Percentiles rank a stretch among this genome's conserved stretches.
These are phyloP conservation scores for Lucifuga dentata DNA, from an alignment of 2,113 vertebrate species.

Conservation along the genomic window DNA sequence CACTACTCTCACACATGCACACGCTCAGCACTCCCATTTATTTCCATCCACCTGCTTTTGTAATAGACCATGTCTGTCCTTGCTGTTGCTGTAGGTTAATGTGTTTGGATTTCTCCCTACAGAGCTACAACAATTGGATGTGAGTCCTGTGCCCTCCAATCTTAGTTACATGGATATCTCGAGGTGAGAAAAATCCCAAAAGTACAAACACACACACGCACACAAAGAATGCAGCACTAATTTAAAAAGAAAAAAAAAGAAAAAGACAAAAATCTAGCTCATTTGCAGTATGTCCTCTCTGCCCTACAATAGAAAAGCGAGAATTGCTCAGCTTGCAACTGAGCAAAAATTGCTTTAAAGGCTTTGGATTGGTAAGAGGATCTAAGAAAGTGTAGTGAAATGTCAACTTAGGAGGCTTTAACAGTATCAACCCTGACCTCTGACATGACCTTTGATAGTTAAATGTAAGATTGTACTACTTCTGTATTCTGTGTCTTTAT, in stretches of 20 bases:
- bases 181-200: slow-evolving; percentile 83
- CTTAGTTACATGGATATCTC: slow-evolving; percentile 95
- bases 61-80: slow-evolving; percentile 58
- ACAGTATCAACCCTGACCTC: slow-evolving; percentile 6
- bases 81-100: slow-evolving; percentile 68
- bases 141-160: slow-evolving; percentile 91
- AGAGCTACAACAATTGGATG: slow-evolving; percentile 92
- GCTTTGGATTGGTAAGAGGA: not conserved
- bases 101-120: slow-evolving; percentile 55
- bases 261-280: not conserved
- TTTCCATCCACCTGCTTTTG: slow-evolving; percentile 43
- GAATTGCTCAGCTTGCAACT: not conserved
- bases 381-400: slow-evolving; percentile 8
- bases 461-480: not conserved
- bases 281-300: slow-evolving; percentile 10
- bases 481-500: not conserved
- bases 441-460: slow-evolving; percentile 2
- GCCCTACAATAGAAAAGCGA: not conserved
- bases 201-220: slow-evolving; percentile 11
- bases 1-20: not conserved
- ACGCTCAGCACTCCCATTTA: slow-evolving; percentile 22
- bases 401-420: slow-evolving; percentile 13
- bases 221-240: slow-evolving; percentile 8
- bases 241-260: not conserved
- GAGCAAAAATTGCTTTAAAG: slow-evolving; percentile 1